These are phyloP conservation scores for Chaetodon trifasciatus DNA, from an alignment of 2,797 vertebrate species.

Conservation along the genomic window DNA sequence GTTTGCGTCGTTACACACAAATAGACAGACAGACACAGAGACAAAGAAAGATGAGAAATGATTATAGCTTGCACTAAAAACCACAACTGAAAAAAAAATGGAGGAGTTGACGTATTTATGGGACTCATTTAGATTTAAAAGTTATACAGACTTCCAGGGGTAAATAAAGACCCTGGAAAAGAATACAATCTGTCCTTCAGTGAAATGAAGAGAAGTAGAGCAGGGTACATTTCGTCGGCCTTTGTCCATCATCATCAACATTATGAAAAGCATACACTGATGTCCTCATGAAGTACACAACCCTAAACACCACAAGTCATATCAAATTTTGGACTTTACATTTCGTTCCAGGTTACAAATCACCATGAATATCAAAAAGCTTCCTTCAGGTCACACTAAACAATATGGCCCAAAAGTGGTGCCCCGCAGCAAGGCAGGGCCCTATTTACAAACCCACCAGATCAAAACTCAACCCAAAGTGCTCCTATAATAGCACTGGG, in stretches of 20 bases:
- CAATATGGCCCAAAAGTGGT: conserved; percentile 77
- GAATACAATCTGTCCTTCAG: conserved; percentile 65
- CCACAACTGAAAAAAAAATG: conserved; percentile 80
- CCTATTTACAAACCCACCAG: conserved; percentile 83
- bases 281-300: conserved; percentile 42
- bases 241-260: conserved; percentile 70
- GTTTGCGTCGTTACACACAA: conserved; percentile 73
- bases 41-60: conserved; percentile 86
- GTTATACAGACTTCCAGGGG: conserved; percentile 74
- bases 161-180: conserved; percentile 75
- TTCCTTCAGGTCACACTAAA: conserved; percentile 75
- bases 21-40: conserved; percentile 78
- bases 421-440: conserved; percentile 77
- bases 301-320: conserved; percentile 35
- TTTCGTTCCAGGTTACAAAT: conserved; percentile 72
- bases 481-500: conserved; percentile 81
- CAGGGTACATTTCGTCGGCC: conserved; percentile 44
- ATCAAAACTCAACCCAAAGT: conserved; percentile 82
- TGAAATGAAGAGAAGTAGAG: conserved; percentile 53
- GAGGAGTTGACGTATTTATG: conserved; percentile 83
- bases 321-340: conserved; percentile 53
- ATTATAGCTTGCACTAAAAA: conserved; percentile 85
- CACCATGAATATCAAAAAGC: conserved; percentile 71
- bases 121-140: conserved; percentile 82
- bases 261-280: conserved; percentile 58